Evolutionary conservation across 2,797 vertebrate species (phyloP).

Genomic region (Falco cherrug): DNA sequence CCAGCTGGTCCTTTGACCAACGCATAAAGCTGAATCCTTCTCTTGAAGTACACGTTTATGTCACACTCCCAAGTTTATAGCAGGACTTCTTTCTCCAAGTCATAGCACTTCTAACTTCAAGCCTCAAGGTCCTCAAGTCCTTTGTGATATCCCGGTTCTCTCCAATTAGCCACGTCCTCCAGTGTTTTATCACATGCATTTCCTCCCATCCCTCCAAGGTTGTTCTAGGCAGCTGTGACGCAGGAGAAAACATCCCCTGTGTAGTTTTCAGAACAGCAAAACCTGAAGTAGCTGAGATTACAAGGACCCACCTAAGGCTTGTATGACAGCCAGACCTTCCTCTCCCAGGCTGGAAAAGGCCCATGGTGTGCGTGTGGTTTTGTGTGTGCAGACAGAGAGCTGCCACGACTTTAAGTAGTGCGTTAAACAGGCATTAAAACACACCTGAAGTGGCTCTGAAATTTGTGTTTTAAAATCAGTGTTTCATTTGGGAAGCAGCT

Average conservation of each 20-base stretch:
- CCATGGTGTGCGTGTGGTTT: rapidly evolving
- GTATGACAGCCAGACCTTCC: not conserved
- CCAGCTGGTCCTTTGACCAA: not conserved
- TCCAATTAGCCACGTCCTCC: not conserved
- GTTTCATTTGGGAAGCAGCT: not conserved
- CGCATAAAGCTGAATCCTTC: rapidly evolving
- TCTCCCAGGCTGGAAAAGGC: not conserved
- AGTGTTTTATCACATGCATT: rapidly evolving
- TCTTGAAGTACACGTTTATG: not conserved
- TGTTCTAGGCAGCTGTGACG: not conserved
- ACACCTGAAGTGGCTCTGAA: not conserved
- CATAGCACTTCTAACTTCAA: not conserved
- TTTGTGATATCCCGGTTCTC: not conserved
- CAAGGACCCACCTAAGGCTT: not conserved
- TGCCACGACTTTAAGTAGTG: not conserved
- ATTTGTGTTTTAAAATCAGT: not conserved
- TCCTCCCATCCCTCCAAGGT: rapidly evolving
- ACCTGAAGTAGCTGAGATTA: not conserved
- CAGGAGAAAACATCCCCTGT: not conserved
- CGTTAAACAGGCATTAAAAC: not conserved
- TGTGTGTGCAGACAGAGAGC: not conserved
- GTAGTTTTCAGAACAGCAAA: not conserved
- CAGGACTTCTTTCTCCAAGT: not conserved
- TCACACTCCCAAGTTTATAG: not conserved
- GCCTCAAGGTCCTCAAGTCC: not conserved